Conservation (phyloP, 2,797 vertebrate genomes). For the Coreius guichenoti region DNA sequence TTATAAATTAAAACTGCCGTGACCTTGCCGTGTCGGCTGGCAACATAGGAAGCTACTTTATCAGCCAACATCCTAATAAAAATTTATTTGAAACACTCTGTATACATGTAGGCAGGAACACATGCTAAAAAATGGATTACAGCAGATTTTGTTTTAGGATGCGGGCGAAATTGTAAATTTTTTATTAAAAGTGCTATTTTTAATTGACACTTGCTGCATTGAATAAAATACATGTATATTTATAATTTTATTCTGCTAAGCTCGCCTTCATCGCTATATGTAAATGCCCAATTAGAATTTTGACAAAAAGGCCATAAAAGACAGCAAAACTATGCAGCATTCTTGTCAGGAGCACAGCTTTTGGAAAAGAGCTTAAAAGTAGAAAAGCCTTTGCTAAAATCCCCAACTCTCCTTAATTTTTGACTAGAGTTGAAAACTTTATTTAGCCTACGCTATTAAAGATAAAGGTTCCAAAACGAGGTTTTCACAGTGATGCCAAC, state of each 20-base stretch:
- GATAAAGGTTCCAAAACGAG: not conserved
- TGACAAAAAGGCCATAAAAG: not conserved
- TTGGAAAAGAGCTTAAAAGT: not conserved
- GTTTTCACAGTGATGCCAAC: not conserved
- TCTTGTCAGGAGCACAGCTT: not conserved
- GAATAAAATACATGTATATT: slow-evolving; percentile 3
- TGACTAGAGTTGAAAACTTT: not conserved
- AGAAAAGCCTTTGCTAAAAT: not conserved
- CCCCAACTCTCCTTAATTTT: not conserved
- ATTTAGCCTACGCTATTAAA: not conserved
- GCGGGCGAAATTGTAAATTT: not conserved
- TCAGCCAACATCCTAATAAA: not conserved
- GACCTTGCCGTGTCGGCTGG: not conserved
- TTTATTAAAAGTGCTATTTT: not conserved
- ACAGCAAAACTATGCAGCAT: not conserved
- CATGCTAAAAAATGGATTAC: not conserved
- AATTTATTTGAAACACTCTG: not conserved
- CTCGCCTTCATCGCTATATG: not conserved
- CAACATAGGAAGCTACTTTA: not conserved
- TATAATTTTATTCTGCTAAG: not conserved
- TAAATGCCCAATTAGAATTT: not conserved
- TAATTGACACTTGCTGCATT: not conserved
- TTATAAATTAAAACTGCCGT: not conserved
- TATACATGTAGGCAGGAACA: not conserved
- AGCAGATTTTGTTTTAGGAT: not conserved